Evolutionary conservation across 2,113 vertebrate species (phyloP).

Genomic region (Dipodomys spectabilis): DNA sequence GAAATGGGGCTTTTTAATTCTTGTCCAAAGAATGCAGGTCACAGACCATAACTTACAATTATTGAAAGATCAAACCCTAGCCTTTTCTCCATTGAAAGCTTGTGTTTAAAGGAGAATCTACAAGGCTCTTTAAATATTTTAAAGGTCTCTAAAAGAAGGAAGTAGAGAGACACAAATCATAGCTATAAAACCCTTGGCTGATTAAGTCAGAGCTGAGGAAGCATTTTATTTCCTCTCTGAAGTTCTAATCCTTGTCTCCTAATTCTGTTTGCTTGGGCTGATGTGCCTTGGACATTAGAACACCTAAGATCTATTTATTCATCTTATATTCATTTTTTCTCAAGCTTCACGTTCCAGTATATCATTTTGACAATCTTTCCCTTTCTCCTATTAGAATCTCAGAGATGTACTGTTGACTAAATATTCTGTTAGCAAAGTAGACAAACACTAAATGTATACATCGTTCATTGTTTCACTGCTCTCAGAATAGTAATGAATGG

Average conservation of each 20-base stretch:
- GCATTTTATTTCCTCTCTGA: slow-evolving; percentile 64
- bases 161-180: slow-evolving; percentile 63
- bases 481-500: not conserved
- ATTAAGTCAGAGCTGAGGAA: slow-evolving; percentile 64
- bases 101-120: slow-evolving; percentile 52
- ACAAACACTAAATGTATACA: not conserved
- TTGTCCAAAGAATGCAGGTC: not conserved
- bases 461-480: not conserved
- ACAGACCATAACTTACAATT: not conserved
- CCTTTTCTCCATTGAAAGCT: slow-evolving; percentile 42
- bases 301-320: not conserved
- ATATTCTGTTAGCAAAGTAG: not conserved
- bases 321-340: not conserved
- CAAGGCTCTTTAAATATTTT: slow-evolving; percentile 72
- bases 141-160: slow-evolving; percentile 51
- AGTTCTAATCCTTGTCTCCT: slow-evolving; percentile 39
- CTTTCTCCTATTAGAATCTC: not conserved
- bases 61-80: slow-evolving; percentile 13
- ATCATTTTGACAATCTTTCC: not conserved
- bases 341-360: not conserved
- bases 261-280: slow-evolving; percentile 39
- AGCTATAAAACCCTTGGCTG: slow-evolving; percentile 40
- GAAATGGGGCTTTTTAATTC: not conserved
- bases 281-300: not conserved
- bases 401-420: not conserved